Conservation (phyloP, 2,797 vertebrate genomes). For the Sciaenops ocellatus region DNA sequence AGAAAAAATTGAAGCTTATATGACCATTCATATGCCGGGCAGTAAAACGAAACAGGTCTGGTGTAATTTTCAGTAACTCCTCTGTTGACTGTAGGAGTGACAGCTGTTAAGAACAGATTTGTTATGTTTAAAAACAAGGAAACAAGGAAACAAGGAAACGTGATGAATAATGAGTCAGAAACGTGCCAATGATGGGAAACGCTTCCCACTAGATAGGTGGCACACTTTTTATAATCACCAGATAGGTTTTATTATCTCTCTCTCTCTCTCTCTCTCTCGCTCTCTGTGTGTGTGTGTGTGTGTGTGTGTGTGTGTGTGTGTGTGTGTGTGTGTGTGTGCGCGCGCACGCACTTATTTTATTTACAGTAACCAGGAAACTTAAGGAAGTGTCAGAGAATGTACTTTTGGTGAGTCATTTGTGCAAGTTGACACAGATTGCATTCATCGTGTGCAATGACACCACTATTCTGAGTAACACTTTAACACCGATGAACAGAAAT, state of each 20-base stretch:
- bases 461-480: too few species aligned
- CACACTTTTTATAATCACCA: background rate
- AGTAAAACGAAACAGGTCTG: slow-evolving; percentile 4
- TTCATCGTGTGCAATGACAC: background rate
- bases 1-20: too few species aligned
- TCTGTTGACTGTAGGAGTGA: background rate
- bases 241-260: background rate
- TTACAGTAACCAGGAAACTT: background rate
- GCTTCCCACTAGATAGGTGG: accelerated
- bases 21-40: background rate
- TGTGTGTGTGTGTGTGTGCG: slow-evolving; percentile 2
- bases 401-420: background rate
- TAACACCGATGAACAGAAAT: background rate
- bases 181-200: background rate
- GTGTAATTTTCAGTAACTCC: too few species aligned
- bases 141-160: slow-evolving; percentile 41
- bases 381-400: background rate
- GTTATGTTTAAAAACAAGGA: slow-evolving; percentile 3
- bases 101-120: background rate
- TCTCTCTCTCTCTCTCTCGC: background rate
- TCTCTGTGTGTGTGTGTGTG: slow-evolving; percentile 1
- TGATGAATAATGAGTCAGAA: background rate
- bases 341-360: too few species aligned
- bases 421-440: background rate
- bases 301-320: background rate